phyloP scores from a whole-genome alignment of 1,140 invertebrate genomes.

The Drosophila equinoxialis region DNA sequence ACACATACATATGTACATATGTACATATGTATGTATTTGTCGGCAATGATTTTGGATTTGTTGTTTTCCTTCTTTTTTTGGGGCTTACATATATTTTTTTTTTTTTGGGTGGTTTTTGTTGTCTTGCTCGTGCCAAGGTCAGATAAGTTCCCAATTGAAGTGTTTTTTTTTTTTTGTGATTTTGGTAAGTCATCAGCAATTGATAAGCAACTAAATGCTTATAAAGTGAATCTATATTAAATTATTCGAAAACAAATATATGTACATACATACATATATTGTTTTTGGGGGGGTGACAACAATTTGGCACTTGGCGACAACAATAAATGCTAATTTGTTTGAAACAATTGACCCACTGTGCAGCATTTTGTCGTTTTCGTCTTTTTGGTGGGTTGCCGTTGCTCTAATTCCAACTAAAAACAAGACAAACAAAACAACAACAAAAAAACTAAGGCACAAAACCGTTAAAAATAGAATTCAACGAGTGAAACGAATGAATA shows the following conservation, averaged over 20 bases:
- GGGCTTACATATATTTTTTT: neutral
- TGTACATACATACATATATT: neutral
- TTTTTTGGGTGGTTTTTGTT: neutral
- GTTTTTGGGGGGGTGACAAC: neutral
- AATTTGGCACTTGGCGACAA: constrained; percentile 42
- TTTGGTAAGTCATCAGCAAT: constrained; percentile 14
- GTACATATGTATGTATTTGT: too few species aligned
- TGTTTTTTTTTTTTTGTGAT: constrained; percentile 34
- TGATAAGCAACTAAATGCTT: constrained; percentile 43
- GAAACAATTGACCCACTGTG: constrained; percentile 55
- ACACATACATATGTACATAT: too few species aligned
- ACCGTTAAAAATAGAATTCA: constrained; percentile 73
- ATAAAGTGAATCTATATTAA: constrained; percentile 42
- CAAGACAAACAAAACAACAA: constrained; percentile 42
- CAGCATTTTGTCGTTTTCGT: neutral
- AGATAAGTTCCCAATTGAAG: constrained; percentile 41
- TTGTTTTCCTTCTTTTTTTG: constrained; percentile 42
- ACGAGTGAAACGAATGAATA: constrained; percentile 44
- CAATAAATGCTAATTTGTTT: constrained; percentile 9
- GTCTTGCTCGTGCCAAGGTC: constrained; percentile 47
- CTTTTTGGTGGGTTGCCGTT: constrained; percentile 19
- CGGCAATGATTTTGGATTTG: constrained; percentile 29
- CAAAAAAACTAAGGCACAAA: constrained; percentile 45
- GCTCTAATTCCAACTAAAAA: constrained; percentile 59
- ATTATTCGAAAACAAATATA: constrained; percentile 35